Conservation (phyloP, 2,888 invertebrate genomes). For the Cheilosia impressa region DNA sequence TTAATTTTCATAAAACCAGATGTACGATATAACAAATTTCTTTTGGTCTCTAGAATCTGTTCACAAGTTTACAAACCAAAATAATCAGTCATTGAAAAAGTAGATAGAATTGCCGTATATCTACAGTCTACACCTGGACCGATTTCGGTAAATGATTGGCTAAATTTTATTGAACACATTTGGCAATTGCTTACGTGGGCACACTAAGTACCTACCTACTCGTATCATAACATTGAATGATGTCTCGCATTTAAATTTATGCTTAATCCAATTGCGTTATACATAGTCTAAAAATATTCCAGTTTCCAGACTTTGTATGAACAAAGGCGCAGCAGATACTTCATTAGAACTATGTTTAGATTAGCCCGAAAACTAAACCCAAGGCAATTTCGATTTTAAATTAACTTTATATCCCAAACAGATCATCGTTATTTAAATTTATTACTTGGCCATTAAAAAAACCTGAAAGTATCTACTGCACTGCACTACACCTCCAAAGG, state of each 20-base stretch:
- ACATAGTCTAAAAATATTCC: conserved; percentile 34
- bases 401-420: conserved; percentile 37
- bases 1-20: too few species aligned
- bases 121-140: too few species aligned
- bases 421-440: conserved; percentile 65
- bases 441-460: conserved; percentile 50
- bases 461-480: conserved; percentile 6
- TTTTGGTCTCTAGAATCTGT: too few species aligned
- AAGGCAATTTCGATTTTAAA: conserved; percentile 31
- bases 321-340: conserved; percentile 27
- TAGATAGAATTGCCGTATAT: too few species aligned
- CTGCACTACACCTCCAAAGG: conserved; percentile 45
- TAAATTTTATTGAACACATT: too few species aligned
- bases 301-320: conserved; percentile 6
- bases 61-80: too few species aligned
- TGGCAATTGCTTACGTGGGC: too few species aligned
- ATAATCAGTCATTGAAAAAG: too few species aligned
- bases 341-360: conserved; percentile 44
- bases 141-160: too few species aligned
- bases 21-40: too few species aligned
- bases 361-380: conserved; percentile 16
- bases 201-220: neutral
- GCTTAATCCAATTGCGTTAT: neutral
- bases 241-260: conserved; percentile 15
- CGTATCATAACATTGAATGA: conserved; percentile 30